phyloP scores from a whole-genome alignment of 1,140 invertebrate species.

The Sipha flava region DNA sequence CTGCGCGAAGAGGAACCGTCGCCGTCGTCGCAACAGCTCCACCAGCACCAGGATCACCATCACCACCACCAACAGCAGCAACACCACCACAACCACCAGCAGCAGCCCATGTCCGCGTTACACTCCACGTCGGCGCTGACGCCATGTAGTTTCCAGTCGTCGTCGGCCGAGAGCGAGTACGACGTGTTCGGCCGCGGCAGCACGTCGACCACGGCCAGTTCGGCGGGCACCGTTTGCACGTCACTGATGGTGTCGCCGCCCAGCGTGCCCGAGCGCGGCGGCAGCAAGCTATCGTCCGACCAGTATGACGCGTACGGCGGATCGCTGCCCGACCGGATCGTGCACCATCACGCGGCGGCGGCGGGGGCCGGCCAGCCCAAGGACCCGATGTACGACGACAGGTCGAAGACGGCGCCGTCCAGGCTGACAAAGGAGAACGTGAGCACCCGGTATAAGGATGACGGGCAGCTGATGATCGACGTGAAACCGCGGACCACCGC shows the following conservation, averaged over 20 bases:
- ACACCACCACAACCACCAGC: too few relatives aligned
- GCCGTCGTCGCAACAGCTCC: constrained; percentile 34
- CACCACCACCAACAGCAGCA: too few relatives aligned
- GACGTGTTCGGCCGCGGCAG: constrained; percentile 74
- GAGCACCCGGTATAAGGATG: not conserved
- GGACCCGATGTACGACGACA: constrained; percentile 35
- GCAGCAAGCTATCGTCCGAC: constrained; percentile 41
- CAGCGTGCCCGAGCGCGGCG: constrained; percentile 66
- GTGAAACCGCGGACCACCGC: not conserved
- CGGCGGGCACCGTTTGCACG: constrained; percentile 78
- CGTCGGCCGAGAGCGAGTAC: constrained; percentile 68
- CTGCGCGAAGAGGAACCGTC: constrained; percentile 63
- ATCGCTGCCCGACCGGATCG: constrained; percentile 12
- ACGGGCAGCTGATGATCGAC: not conserved
- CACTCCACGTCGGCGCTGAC: constrained; percentile 54
- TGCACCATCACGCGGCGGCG: not conserved
- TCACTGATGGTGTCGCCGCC: constrained; percentile 50
- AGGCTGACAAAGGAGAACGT: constrained; percentile 38
- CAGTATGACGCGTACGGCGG: not conserved
- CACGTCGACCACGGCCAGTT: constrained; percentile 80
- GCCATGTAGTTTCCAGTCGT: constrained; percentile 48
- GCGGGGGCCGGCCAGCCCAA: not conserved
- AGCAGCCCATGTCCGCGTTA: constrained; percentile 53
- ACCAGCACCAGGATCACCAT: not conserved
- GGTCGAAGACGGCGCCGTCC: constrained; percentile 25